phyloP scores from a whole-genome alignment of 2,113 vertebrate genomes.

The Porphyrio hochstetteri region DNA sequence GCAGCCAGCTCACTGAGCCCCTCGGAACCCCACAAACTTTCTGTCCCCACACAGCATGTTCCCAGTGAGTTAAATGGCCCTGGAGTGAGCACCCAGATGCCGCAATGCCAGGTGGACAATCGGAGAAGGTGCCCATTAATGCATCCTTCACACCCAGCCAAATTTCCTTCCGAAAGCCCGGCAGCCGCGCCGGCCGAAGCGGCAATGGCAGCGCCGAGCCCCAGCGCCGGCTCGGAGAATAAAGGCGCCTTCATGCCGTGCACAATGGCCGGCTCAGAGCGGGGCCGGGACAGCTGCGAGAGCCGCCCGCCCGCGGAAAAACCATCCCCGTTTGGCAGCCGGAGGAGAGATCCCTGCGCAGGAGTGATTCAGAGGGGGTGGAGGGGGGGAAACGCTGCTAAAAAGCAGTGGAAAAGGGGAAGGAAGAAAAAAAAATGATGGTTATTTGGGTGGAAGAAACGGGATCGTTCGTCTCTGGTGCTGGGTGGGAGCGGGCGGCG shows the following conservation, averaged over 20 bases:
- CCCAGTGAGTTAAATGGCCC: not conserved
- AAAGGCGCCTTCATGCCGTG: slow-evolving; percentile 61
- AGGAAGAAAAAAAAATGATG: too few species aligned
- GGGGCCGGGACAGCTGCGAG: slow-evolving; percentile 49
- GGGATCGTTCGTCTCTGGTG: not conserved
- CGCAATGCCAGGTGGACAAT: slow-evolving; percentile 15
- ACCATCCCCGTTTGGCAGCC: slow-evolving; percentile 21
- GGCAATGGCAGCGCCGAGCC: not conserved
- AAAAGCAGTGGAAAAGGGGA: too few species aligned
- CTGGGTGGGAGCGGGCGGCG: accelerated
- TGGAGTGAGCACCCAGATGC: not conserved
- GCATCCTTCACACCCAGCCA: not conserved
- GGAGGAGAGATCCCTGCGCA: not conserved
- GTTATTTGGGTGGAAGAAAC: not conserved
- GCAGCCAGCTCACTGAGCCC: not conserved
- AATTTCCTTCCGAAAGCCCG: not conserved
- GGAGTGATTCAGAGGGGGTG: not conserved
- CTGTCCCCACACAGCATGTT: not conserved
- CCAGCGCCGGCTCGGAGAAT: not conserved
- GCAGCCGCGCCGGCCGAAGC: not conserved
- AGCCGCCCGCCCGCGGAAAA: not conserved
- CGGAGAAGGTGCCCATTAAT: not conserved
- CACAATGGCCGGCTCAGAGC: slow-evolving; percentile 63
- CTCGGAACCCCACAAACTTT: accelerated
- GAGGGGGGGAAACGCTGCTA: not conserved